A percentile compares a stretch with the other conserved stretches of the same genome.
Evolutionary conservation across 2,888 invertebrate genomes (phyloP).

Genomic region (Aplocera efformata): DNA sequence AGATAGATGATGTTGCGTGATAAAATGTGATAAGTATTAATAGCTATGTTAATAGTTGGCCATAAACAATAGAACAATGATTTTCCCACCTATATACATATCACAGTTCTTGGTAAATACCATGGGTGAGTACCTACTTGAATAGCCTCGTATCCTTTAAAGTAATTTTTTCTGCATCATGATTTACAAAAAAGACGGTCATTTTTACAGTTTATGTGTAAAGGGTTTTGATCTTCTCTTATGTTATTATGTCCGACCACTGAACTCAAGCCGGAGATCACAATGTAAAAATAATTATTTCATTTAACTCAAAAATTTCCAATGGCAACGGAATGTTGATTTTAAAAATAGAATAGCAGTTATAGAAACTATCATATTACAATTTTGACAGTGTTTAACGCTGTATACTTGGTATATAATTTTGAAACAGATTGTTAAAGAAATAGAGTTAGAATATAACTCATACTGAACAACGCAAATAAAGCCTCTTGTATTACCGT

Average conservation of each 20-base stretch:
- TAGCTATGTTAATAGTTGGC: slow-evolving; percentile 60
- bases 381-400: too few species aligned
- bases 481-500: slow-evolving; percentile 1
- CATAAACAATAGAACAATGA: slow-evolving; percentile 75
- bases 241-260: too few species aligned
- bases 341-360: too few species aligned
- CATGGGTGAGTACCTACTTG: slow-evolving; percentile 17
- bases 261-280: too few species aligned
- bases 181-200: slow-evolving; percentile 13
- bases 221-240: slow-evolving; percentile 2
- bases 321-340: too few species aligned
- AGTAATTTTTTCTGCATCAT: slow-evolving; percentile 15
- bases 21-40: slow-evolving; percentile 55
- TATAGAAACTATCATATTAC: too few species aligned
- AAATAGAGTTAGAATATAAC: too few species aligned
- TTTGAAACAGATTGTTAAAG: too few species aligned
- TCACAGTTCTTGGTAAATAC: slow-evolving; percentile 57
- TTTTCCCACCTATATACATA: slow-evolving; percentile 67
- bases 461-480: too few species aligned
- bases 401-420: too few species aligned
- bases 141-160: slow-evolving; percentile 23
- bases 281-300: too few species aligned
- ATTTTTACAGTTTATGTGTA: neutral
- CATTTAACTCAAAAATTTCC: too few species aligned
- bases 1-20: slow-evolving; percentile 52